Evolutionary conservation across 2,113 vertebrate species (phyloP), one percentile per base, ranked within the genome.

Genomic region (Pseudolaguvia tuberculata): DNA sequence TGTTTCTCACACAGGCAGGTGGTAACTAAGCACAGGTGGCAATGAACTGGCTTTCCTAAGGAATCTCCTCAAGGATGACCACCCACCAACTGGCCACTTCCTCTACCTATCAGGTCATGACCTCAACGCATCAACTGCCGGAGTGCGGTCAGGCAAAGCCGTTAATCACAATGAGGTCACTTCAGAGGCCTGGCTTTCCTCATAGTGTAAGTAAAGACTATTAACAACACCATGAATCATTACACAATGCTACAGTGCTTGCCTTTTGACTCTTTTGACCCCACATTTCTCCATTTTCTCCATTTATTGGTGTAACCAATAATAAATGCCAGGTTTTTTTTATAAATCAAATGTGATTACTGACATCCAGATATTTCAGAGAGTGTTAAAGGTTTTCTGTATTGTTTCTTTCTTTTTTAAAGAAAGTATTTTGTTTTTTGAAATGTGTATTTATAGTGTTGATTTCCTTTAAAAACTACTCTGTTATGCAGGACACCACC

Each of bases 131-230:
- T 83, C 73, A 67, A 59, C 72, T 42, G 75, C 76, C 81, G 82
- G 77, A 87, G 88, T 88, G 88, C 82, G 80, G 84, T 72, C 82
- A 77, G 51, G 73, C 72, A 35, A 77, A 56, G 83, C 75, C 73
- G 85, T 87, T 81, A 83, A 87, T 90, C 87, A 88, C 71, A 59
- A 74, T 87, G 86, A 89, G 87, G 86, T 90, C 86, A 89, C 71
- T 25, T 52, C 83, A 57, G 74, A 79, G 72, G 86, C 86, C 86
- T 83, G 82, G 14, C 72, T 58, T 79, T 83, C 53, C 73, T 74
- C 51, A 74, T 13, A 31, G 21, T 25, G 20, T 66, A 58, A 51
- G 71, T 69, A 25, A 57, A 51, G 72, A 58, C 21, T 50, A 50
- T 35, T 17, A 21, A 67, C 57, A 63, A 75, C 29, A 25, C 21